Evolutionary conservation across 2,113 vertebrate species (phyloP).

Genomic region (Spheniscus mendiculus): DNA sequence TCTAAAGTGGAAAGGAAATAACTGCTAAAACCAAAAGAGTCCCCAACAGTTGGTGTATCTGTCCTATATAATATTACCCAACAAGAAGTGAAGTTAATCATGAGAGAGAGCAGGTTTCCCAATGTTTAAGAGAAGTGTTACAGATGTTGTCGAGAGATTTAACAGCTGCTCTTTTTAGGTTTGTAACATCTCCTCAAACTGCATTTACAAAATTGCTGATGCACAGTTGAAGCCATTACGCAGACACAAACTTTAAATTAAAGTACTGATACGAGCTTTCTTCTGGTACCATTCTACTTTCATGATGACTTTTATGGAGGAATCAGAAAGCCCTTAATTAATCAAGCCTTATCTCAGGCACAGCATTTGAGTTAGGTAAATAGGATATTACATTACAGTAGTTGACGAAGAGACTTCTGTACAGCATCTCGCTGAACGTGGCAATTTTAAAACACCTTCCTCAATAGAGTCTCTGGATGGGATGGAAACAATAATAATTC

Average conservation of each 20-base stretch:
- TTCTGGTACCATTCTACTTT: conserved; percentile 1
- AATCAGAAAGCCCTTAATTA: background rate
- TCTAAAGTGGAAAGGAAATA: background rate
- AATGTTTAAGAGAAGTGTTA: conserved; percentile 60
- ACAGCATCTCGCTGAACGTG: background rate
- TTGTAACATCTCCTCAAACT: conserved; percentile 56
- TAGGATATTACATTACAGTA: background rate
- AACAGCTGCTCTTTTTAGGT: conserved; percentile 66
- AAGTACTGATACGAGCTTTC: conserved; percentile 24
- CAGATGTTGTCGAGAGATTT: conserved; percentile 61
- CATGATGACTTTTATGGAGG: background rate
- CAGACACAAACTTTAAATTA: background rate
- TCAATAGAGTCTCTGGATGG: background rate
- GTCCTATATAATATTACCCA: background rate
- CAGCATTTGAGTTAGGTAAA: background rate
- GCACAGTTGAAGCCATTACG: background rate
- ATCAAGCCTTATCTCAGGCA: background rate
- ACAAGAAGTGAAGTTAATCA: conserved; percentile 28
- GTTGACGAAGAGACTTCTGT: background rate
- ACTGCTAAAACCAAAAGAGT: background rate
- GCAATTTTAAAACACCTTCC: background rate
- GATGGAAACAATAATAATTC: background rate
- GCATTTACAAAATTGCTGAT: conserved; percentile 51
- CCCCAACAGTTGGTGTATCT: background rate
- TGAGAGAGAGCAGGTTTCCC: conserved; percentile 40